Evolutionary conservation across 2,888 invertebrate species (phyloP).

Genomic region (Heliconius erato): DNA sequence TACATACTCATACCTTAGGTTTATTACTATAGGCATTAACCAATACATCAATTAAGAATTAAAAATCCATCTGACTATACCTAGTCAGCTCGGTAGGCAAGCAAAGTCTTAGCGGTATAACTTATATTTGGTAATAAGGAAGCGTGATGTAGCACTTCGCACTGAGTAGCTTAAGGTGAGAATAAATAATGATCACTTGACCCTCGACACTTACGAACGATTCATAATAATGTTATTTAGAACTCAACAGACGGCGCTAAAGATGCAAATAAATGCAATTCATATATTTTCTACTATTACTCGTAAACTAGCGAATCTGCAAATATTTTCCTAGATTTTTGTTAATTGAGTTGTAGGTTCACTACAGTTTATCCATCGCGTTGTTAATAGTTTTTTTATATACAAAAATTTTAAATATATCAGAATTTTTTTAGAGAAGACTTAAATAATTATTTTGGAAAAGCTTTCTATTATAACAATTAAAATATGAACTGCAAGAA

Average conservation of each 20-base stretch:
- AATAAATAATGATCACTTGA: slow-evolving; percentile 13
- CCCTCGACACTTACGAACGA: background rate
- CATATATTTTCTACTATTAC: background rate
- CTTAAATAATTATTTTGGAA: too few relatives aligned
- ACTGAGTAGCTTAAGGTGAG: slow-evolving; percentile 19
- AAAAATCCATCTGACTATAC: background rate
- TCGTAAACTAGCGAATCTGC: background rate
- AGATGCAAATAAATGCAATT: background rate
- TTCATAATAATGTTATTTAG: slow-evolving; percentile 10
- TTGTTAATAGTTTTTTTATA: background rate
- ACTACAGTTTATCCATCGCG: too few relatives aligned
- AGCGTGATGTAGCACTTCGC: slow-evolving; percentile 2
- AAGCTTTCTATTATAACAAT: background rate
- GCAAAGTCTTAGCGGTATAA: background rate
- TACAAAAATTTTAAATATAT: background rate
- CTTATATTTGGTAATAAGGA: background rate
- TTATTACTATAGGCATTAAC: background rate
- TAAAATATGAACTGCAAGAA: background rate
- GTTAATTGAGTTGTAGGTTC: background rate
- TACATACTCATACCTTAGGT: background rate
- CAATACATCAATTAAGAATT: background rate
- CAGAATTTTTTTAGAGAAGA: too few relatives aligned
- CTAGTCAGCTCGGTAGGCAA: too few relatives aligned
- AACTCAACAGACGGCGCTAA: background rate
- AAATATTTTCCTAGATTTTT: background rate